These are phyloP conservation scores for Gobius niger DNA, from an alignment of 2,113 vertebrate species.

Conservation along the genomic window DNA sequence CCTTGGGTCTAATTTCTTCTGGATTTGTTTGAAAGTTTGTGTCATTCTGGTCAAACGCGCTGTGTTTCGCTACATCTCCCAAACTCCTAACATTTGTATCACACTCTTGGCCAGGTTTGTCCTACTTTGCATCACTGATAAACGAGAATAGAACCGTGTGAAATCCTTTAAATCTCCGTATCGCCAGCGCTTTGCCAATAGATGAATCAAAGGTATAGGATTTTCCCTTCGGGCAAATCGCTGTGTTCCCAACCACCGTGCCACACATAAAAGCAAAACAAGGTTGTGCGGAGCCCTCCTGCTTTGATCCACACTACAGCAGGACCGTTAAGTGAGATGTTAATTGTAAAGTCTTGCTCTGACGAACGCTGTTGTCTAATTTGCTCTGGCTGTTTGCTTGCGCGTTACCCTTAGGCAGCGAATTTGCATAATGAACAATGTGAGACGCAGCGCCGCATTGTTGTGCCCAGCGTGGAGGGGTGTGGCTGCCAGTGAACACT, in stretches of 20 bases:
- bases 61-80: no score
- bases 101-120: slow-evolving; percentile 33
- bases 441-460: slow-evolving; percentile 48
- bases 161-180: slow-evolving; percentile 52
- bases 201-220: slow-evolving; percentile 35
- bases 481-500: slow-evolving; percentile 31
- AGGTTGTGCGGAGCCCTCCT: slow-evolving; percentile 57
- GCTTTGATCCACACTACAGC: slow-evolving; percentile 61
- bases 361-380: slow-evolving; percentile 68
- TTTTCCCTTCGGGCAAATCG: slow-evolving; percentile 37
- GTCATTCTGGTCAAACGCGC: no score
- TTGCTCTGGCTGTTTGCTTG: slow-evolving; percentile 68
- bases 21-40: no score
- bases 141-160: slow-evolving; percentile 44
- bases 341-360: slow-evolving; percentile 57
- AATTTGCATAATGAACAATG: slow-evolving; percentile 78
- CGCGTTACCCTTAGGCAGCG: slow-evolving; percentile 69
- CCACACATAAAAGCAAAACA: slow-evolving; percentile 61
- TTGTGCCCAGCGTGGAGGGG: slow-evolving; percentile 43
- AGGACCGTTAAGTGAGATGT: slow-evolving; percentile 59
- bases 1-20: no score
- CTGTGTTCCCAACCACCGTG: slow-evolving; percentile 36
- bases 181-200: slow-evolving; percentile 22
- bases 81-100: not conserved
- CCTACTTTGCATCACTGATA: slow-evolving; percentile 47